These are phyloP conservation scores for Lipophrys pholis DNA, from an alignment of 2,113 vertebrate genomes.

Conservation along the genomic window DNA sequence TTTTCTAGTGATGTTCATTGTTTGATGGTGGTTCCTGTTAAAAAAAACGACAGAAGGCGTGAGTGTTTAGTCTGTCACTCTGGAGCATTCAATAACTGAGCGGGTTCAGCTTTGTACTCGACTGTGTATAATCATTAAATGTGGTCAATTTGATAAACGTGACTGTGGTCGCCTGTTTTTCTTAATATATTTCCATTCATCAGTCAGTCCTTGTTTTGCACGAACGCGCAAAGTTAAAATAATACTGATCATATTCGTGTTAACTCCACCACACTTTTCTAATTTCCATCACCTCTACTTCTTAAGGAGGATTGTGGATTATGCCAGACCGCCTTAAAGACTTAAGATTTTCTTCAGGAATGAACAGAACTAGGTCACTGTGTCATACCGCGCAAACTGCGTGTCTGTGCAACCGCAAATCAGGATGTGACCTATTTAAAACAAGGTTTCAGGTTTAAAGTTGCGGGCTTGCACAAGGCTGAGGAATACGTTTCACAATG, in stretches of 20 bases:
- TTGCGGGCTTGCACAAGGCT: slow-evolving; percentile 28
- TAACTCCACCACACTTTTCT: neutral
- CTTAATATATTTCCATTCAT: slow-evolving; percentile 15
- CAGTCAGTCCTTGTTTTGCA: neutral
- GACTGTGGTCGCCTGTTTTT: slow-evolving; percentile 58
- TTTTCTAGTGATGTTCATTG: slow-evolving; percentile 42
- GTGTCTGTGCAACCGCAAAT: slow-evolving; percentile 17
- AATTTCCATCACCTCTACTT: neutral
- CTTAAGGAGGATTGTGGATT: neutral
- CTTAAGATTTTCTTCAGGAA: slow-evolving; percentile 19
- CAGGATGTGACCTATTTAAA: slow-evolving; percentile 56
- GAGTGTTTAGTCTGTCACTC: slow-evolving; percentile 25
- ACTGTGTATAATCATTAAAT: slow-evolving; percentile 77
- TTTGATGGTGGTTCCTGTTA: slow-evolving; percentile 38
- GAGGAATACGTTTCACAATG: slow-evolving; percentile 37
- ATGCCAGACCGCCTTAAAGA: slow-evolving; percentile 12
- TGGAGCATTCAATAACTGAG: slow-evolving; percentile 36
- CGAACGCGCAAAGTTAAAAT: neutral
- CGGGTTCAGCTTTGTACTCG: slow-evolving; percentile 64
- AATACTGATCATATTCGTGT: neutral
- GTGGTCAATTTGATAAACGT: slow-evolving; percentile 64
- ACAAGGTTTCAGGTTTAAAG: slow-evolving; percentile 26
- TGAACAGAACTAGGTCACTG: slow-evolving; percentile 48
- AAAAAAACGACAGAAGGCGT: slow-evolving; percentile 26
- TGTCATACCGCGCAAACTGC: slow-evolving; percentile 28